Evolutionary conservation across 2,113 vertebrate genomes (phyloP).

Genomic region (Notothenia coriiceps): DNA sequence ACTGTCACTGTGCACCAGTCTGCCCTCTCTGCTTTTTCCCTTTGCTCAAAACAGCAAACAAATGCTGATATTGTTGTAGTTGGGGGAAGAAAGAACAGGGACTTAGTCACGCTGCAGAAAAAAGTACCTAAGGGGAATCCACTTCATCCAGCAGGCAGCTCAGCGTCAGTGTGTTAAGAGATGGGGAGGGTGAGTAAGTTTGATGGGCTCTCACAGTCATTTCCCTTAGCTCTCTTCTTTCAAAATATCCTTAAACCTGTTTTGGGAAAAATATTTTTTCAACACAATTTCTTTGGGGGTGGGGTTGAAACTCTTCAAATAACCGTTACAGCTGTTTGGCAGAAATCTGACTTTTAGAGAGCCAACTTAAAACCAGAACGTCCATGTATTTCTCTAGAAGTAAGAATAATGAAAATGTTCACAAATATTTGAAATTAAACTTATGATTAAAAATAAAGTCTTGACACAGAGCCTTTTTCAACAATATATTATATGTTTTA

Average conservation of each 20-base stretch:
- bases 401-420: background rate
- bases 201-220: conserved; percentile 59
- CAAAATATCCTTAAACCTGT: conserved; percentile 29
- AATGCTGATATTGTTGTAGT: conserved; percentile 51
- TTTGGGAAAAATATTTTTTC: conserved; percentile 25
- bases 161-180: conserved; percentile 53
- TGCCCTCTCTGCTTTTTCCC: conserved; percentile 30
- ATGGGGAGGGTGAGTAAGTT: conserved; percentile 62
- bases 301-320: background rate
- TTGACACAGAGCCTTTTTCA: background rate
- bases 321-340: background rate
- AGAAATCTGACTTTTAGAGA: background rate
- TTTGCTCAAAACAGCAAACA: conserved; percentile 47
- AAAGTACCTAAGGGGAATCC: conserved; percentile 58
- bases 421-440: background rate
- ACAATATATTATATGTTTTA: background rate
- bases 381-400: background rate
- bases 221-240: conserved; percentile 42
- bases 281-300: background rate
- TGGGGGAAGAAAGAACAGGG: conserved; percentile 56
- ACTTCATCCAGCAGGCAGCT: conserved; percentile 62
- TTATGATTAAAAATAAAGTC: background rate
- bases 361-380: background rate
- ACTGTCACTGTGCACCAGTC: conserved; percentile 37
- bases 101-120: conserved; percentile 64